phyloP scores from a whole-genome alignment of 2,113 vertebrate genomes.

The Camelus bactrianus region DNA sequence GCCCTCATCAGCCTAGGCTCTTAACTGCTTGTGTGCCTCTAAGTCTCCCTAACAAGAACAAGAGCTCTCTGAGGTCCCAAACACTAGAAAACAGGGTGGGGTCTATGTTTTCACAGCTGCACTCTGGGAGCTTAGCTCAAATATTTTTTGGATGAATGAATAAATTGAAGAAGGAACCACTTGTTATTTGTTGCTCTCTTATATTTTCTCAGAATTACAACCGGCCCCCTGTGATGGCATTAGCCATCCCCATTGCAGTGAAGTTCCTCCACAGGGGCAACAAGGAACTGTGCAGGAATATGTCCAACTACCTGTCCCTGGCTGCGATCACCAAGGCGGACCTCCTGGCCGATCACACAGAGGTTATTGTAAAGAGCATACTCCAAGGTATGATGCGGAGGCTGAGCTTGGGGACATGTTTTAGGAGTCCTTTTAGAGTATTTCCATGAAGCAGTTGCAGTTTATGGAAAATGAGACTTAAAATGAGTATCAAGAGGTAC shows the following conservation, averaged over 20 bases:
- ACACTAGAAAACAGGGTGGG: not conserved
- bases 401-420: not conserved
- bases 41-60: not conserved
- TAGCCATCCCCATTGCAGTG: conserved; percentile 97
- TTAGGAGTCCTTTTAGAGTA: not conserved
- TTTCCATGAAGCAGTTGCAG: not conserved
- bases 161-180: not conserved
- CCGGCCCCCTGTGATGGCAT: conserved; percentile 92
- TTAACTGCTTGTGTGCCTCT: not conserved
- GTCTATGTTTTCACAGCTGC: conserved; percentile 21
- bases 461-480: not conserved
- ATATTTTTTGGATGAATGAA: not conserved
- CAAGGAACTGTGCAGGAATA: conserved; percentile 94
- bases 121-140: not conserved
- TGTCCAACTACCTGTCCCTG: conserved; percentile 97
- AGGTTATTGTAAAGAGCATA: conserved; percentile 92
- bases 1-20: not conserved
- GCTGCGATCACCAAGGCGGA: conserved; percentile 94
- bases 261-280: conserved; percentile 94
- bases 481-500: not conserved
- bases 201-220: conserved; percentile 93
- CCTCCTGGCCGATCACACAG: conserved; percentile 94
- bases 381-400: conserved; percentile 91
- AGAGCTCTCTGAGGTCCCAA: not conserved
- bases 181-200: conserved; percentile 34